Percentiles rank a stretch among this genome's conserved stretches.
Evolutionary conservation across 2,888 invertebrate species (phyloP).

Genomic region (Lycophotia porphyrea): DNA sequence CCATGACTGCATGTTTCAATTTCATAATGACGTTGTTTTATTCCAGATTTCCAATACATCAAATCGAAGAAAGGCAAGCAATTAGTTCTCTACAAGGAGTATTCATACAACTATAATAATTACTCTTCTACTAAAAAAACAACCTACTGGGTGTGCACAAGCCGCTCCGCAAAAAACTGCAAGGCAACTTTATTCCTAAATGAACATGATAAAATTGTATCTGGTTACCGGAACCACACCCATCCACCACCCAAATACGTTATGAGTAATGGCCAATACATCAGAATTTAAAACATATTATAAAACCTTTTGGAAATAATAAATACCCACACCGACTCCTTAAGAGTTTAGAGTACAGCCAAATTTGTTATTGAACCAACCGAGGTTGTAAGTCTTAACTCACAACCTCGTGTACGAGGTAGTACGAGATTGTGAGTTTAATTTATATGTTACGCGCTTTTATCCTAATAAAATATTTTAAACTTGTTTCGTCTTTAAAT

Average conservation of each 20-base stretch:
- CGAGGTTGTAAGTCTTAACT: too few species aligned
- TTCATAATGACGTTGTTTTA: neutral
- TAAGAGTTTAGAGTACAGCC: too few species aligned
- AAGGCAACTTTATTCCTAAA: slow-evolving; percentile 31
- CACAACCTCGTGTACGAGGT: too few species aligned
- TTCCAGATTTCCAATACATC: slow-evolving; percentile 27
- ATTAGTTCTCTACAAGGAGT: slow-evolving; percentile 16
- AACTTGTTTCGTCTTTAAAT: too few species aligned
- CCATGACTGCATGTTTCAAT: too few species aligned
- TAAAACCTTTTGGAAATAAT: too few species aligned
- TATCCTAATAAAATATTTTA: neutral
- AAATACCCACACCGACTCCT: too few species aligned
- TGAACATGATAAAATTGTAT: slow-evolving; percentile 5
- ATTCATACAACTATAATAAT: slow-evolving; percentile 14
- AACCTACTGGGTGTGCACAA: slow-evolving; percentile 23
- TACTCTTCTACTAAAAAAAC: slow-evolving; percentile 3
- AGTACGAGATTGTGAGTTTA: neutral
- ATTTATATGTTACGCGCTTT: neutral
- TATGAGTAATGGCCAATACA: slow-evolving; percentile 37
- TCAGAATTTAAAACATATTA: slow-evolving; percentile 15
- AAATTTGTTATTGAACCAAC: too few species aligned
- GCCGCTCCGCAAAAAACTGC: slow-evolving; percentile 21
- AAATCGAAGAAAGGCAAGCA: slow-evolving; percentile 15
- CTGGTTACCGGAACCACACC: slow-evolving; percentile 3
- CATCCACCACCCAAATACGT: slow-evolving; percentile 36